phyloP scores from a whole-genome alignment of 1,140 invertebrate species.

The Neoseiulus cucumeris region DNA sequence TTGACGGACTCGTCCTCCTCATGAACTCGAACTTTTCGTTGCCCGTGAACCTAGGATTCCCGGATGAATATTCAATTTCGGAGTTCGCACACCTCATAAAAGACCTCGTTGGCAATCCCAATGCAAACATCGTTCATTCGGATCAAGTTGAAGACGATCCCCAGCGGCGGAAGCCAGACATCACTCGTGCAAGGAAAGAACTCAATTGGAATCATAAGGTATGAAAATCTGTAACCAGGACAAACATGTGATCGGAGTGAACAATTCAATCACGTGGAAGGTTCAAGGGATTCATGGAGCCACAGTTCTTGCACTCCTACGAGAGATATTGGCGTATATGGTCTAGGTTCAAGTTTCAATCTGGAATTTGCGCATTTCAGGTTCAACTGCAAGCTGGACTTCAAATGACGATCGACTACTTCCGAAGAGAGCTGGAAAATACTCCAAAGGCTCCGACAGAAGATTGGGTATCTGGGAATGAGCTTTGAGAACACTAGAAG shows the following conservation, averaged over 20 bases:
- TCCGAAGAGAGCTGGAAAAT: constrained; percentile 49
- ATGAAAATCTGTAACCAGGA: constrained; percentile 17
- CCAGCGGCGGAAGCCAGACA: constrained; percentile 76
- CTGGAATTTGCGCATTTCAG: constrained; percentile 28
- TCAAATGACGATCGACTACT: constrained; percentile 72
- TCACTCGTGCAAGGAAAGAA: constrained; percentile 57
- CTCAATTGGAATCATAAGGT: constrained; percentile 88
- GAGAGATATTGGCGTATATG: neutral
- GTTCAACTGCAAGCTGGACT: constrained; percentile 58
- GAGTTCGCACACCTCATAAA: constrained; percentile 87
- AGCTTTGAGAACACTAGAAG: too few relatives aligned
- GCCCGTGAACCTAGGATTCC: constrained; percentile 94
- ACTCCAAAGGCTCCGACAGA: neutral
- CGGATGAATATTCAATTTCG: constrained; percentile 87
- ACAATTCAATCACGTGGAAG: neutral
- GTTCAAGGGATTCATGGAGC: neutral
- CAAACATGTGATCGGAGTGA: neutral
- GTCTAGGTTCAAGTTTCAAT: neutral
- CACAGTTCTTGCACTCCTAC: neutral
- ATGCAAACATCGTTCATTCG: constrained; percentile 42
- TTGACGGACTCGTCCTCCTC: constrained; percentile 73
- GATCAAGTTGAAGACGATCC: constrained; percentile 85
- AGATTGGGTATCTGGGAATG: too few relatives aligned
- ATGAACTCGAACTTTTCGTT: constrained; percentile 85
- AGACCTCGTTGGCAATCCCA: constrained; percentile 34